These are phyloP conservation scores for Oryzias celebensis DNA, from an alignment of 2,113 vertebrate genomes.

Conservation along the genomic window DNA sequence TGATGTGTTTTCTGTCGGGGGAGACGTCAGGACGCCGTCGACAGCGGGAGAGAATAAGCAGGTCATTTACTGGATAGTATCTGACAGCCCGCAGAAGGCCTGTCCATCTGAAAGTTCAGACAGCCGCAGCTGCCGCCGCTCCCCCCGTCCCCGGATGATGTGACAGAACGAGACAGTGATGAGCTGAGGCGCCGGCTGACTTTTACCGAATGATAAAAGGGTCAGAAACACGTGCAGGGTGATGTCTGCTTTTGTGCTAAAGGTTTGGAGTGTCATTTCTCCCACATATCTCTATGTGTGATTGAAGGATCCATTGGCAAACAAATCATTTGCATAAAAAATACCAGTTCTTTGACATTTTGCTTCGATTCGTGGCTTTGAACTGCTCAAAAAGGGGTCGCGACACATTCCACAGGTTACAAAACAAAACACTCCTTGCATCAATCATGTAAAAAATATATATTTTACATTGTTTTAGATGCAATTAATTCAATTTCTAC, in stretches of 20 bases:
- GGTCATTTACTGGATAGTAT: conserved; percentile 56
- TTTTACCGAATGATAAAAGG: conserved; percentile 32
- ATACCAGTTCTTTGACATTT: conserved; percentile 47
- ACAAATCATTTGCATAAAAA: conserved; percentile 26
- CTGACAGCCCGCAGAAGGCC: conserved; percentile 65
- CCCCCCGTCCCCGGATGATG: conserved; percentile 36
- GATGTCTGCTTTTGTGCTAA: conserved; percentile 6
- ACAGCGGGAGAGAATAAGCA: conserved; percentile 42
- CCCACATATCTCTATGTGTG: conserved; percentile 1
- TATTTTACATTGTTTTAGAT: too few relatives aligned
- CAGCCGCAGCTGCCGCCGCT: not conserved
- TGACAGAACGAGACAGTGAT: conserved; percentile 63
- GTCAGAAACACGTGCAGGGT: conserved; percentile 26
- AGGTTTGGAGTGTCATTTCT: not conserved
- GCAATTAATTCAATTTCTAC: too few relatives aligned
- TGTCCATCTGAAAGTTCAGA: conserved; percentile 56
- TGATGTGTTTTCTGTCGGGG: conserved; percentile 44
- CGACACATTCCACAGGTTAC: not conserved
- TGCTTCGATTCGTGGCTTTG: conserved; percentile 16
- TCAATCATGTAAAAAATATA: too few relatives aligned
- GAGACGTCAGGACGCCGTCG: conserved; percentile 16
- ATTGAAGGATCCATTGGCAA: conserved; percentile 12
- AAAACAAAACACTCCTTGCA: too few relatives aligned
- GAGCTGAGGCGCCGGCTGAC: conserved; percentile 35
- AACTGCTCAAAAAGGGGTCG: conserved; percentile 6